Evolutionary conservation across 1,140 invertebrate species (phyloP).

Genomic region (Achatina immaculata): DNA sequence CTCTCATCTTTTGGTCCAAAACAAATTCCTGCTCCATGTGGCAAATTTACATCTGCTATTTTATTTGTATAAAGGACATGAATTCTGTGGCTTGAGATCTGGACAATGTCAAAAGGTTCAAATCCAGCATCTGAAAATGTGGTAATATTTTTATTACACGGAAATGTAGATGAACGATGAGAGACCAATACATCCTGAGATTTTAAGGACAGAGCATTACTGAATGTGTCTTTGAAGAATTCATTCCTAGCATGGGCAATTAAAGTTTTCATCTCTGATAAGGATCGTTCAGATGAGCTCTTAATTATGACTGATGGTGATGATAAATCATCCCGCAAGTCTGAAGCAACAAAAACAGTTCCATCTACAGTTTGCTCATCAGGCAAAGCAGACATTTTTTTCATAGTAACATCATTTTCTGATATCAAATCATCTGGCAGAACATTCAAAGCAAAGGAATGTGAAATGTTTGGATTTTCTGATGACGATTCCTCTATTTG

Average conservation of each 20-base stretch:
- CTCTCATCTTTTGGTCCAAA: not conserved
- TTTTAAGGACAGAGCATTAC: not conserved
- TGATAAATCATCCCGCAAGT: not conserved
- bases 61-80: not conserved
- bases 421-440: slow-evolving; percentile 4
- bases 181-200: not conserved
- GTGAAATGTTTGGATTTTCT: slow-evolving; percentile 33
- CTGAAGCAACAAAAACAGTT: slow-evolving; percentile 14
- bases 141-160: not conserved
- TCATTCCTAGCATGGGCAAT: slow-evolving; percentile 21
- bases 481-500: slow-evolving; percentile 13
- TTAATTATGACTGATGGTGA: not conserved
- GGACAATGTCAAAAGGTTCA: not conserved
- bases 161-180: not conserved
- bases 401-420: not conserved
- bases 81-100: not conserved
- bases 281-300: not conserved
- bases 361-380: slow-evolving; percentile 18
- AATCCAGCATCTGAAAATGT: not conserved
- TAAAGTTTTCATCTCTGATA: slow-evolving; percentile 15
- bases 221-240: slow-evolving; percentile 5
- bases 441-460: not conserved
- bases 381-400: slow-evolving; percentile 13
- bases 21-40: not conserved
- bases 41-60: not conserved